Evolutionary conservation across 2,888 invertebrate species (phyloP).

Genomic region (Andrena trimmerana): DNA sequence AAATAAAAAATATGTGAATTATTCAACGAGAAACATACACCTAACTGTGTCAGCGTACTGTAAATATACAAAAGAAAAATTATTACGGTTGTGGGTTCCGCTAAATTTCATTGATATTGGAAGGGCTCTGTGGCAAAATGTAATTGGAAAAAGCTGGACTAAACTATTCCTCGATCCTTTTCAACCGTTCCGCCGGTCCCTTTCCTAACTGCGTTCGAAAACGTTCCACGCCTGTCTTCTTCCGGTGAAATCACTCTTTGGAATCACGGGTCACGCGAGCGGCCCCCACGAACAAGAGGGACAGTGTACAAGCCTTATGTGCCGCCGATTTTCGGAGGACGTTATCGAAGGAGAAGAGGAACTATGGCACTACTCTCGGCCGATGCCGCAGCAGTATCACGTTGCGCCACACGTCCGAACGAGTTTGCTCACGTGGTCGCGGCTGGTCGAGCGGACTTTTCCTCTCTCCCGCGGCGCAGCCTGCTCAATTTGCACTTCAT

Average conservation of each 20-base stretch:
- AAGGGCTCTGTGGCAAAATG: too few species aligned
- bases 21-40: too few species aligned
- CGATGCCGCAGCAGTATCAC: slow-evolving; percentile 82
- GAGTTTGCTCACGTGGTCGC: slow-evolving; percentile 69
- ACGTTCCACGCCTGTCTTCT: neutral
- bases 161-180: too few species aligned
- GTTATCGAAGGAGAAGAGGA: slow-evolving; percentile 39
- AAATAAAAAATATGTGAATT: too few species aligned
- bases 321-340: slow-evolving; percentile 30
- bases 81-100: too few species aligned
- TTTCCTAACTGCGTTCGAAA: neutral
- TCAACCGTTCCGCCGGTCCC: too few species aligned
- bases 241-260: neutral
- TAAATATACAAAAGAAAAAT: too few species aligned
- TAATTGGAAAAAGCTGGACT: too few species aligned
- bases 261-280: slow-evolving; percentile 20
- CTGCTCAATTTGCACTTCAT: slow-evolving; percentile 84
- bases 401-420: slow-evolving; percentile 82
- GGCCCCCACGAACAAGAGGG: neutral
- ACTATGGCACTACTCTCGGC: slow-evolving; percentile 46
- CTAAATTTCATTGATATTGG: too few species aligned
- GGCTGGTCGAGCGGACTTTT: slow-evolving; percentile 69
- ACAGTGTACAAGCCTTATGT: neutral
- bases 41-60: too few species aligned
- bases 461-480: slow-evolving; percentile 72